These are phyloP conservation scores for Platyura marginata DNA, from an alignment of 1,140 invertebrate species.

Conservation along the genomic window DNA sequence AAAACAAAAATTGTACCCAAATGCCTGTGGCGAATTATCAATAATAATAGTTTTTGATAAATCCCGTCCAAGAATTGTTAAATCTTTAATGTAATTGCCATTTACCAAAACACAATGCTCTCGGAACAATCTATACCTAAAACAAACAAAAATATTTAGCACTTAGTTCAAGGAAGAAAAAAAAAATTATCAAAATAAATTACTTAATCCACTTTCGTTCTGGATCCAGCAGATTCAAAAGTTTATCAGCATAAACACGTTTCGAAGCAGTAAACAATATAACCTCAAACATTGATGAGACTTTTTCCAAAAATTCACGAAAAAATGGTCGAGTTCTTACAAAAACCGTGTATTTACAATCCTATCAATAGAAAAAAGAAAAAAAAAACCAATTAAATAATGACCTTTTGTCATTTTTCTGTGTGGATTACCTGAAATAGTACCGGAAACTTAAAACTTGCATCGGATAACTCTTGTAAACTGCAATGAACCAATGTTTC, in stretches of 20 bases:
- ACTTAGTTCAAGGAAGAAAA: neutral
- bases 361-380: conserved; percentile 10
- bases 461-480: conserved; percentile 77
- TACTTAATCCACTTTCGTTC: conserved; percentile 77
- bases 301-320: conserved; percentile 76
- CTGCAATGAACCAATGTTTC: conserved; percentile 94
- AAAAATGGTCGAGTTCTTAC: conserved; percentile 84
- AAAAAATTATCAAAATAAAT: neutral
- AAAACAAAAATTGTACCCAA: conserved; percentile 41
- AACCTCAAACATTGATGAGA: conserved; percentile 83
- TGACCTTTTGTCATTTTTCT: neutral
- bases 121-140: conserved; percentile 52
- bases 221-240: conserved; percentile 85
- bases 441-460: conserved; percentile 85
- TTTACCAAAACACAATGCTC: conserved; percentile 92
- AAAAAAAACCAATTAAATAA: neutral
- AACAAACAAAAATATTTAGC: conserved; percentile 18
- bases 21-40: conserved; percentile 85
- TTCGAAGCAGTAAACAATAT: conserved; percentile 94
- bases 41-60: conserved; percentile 81
- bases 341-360: conserved; percentile 49
- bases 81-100: conserved; percentile 94
- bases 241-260: conserved; percentile 86
- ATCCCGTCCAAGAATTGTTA: conserved; percentile 83
- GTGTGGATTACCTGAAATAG: conserved; percentile 51